phyloP scores from a whole-genome alignment of 2,797 vertebrate genomes.

The Heteromormyrus szaboi region DNA sequence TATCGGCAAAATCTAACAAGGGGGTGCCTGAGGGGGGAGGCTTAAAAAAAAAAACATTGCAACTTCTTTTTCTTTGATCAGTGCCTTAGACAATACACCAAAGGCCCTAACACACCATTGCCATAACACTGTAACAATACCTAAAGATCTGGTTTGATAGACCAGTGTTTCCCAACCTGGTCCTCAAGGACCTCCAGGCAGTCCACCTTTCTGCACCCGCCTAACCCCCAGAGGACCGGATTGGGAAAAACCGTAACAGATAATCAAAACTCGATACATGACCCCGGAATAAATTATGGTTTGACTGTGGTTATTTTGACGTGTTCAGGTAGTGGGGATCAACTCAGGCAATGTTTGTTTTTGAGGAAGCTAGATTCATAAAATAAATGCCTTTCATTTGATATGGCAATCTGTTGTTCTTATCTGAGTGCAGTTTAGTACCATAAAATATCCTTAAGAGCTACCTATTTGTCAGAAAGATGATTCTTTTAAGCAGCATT shows the following conservation, averaged over 20 bases:
- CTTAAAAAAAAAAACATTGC: neutral
- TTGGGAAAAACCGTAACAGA: neutral
- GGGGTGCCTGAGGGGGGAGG: neutral
- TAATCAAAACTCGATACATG: neutral
- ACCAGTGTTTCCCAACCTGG: neutral
- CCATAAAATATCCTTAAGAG: slow-evolving; percentile 55
- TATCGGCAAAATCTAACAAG: neutral
- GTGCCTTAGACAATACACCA: neutral
- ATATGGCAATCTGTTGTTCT: neutral
- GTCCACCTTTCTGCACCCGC: neutral
- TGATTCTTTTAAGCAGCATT: slow-evolving; percentile 29
- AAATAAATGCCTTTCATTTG: neutral
- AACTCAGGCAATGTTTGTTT: neutral
- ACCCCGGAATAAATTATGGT: neutral
- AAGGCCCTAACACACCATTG: neutral
- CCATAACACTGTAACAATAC: neutral
- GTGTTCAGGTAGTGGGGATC: neutral
- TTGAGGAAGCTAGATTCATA: neutral
- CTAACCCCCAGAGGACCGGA: neutral
- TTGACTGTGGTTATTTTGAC: neutral
- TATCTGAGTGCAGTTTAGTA: slow-evolving; percentile 40
- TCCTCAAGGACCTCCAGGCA: neutral
- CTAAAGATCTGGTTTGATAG: neutral
- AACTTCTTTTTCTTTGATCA: neutral
- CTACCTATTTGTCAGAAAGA: slow-evolving; percentile 51